A percentile compares a stretch with the other conserved stretches of the same genome.
Conservation (phyloP, 2,113 vertebrate species). For the Thymallus thymallus region DNA sequence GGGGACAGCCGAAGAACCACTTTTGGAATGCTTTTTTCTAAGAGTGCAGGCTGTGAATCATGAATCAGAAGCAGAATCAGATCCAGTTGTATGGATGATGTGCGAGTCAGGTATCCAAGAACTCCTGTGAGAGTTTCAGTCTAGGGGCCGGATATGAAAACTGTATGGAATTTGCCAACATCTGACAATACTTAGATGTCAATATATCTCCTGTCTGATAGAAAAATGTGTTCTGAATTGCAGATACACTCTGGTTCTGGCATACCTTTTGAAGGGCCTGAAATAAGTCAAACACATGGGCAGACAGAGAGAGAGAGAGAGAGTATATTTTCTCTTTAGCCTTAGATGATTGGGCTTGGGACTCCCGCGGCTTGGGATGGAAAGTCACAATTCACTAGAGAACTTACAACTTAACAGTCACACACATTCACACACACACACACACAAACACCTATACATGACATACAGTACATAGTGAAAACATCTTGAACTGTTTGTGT, state of each 20-base stretch:
- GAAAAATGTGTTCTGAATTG: conserved; percentile 75
- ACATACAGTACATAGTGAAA: not conserved
- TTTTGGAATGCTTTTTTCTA: no score
- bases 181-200: conserved; percentile 75
- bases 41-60: no score
- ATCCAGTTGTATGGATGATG: conserved; percentile 56
- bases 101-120: no score
- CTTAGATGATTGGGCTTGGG: conserved; percentile 50
- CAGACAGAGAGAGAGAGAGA: conserved; percentile 24
- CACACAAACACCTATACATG: conserved; percentile 14
- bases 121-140: conserved; percentile 21
- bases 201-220: conserved; percentile 74
- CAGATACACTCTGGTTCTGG: conserved; percentile 64
- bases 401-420: conserved; percentile 51
- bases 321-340: conserved; percentile 39
- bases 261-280: conserved; percentile 61
- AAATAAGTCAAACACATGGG: conserved; percentile 48
- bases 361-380: conserved; percentile 65
- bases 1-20: no score
- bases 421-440: not conserved
- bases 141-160: conserved; percentile 73
- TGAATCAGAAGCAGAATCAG: not conserved
- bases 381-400: conserved; percentile 48
- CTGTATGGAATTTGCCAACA: conserved; percentile 76
- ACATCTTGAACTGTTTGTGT: conserved; percentile 30